Evolutionary conservation across 2,113 vertebrate species (phyloP).

Genomic region (Misgurnus anguillicaudatus): DNA sequence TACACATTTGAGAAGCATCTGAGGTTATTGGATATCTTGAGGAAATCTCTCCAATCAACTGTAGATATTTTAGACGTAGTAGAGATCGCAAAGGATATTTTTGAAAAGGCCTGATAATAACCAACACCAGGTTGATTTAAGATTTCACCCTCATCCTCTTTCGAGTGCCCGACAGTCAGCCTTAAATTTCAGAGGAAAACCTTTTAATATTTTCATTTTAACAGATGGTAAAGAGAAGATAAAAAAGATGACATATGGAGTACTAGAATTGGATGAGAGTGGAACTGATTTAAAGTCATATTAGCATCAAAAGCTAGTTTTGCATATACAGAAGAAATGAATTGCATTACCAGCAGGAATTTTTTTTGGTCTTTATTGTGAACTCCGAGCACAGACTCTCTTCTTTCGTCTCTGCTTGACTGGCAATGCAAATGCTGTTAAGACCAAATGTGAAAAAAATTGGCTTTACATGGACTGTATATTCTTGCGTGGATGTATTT

Average conservation of each 20-base stretch:
- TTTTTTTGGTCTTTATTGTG: not conserved
- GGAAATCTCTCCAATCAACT: not conserved
- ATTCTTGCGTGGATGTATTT: not conserved
- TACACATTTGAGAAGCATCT: conserved; percentile 13
- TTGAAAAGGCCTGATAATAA: conserved; percentile 14
- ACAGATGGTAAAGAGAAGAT: too few species aligned
- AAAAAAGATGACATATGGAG: too few species aligned
- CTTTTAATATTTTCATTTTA: not conserved
- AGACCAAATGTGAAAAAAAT: not conserved
- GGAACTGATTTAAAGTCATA: too few species aligned
- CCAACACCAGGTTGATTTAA: not conserved
- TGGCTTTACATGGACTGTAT: too few species aligned
- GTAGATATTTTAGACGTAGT: not conserved
- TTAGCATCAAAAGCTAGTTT: too few species aligned
- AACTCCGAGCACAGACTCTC: conserved; percentile 28
- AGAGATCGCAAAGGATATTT: conserved; percentile 15
- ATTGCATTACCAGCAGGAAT: conserved; percentile 14
- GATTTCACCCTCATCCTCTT: not conserved
- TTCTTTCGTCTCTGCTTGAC: conserved; percentile 1
- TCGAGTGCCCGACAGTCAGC: conserved; percentile 4
- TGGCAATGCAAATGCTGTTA: conserved; percentile 7
- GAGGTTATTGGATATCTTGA: conserved; percentile 10
- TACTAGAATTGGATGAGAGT: too few species aligned
- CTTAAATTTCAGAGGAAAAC: not conserved
- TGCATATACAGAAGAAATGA: too few species aligned